Evolutionary conservation across 1,140 invertebrate species (phyloP).

Genomic region (Drosophila tristis): DNA sequence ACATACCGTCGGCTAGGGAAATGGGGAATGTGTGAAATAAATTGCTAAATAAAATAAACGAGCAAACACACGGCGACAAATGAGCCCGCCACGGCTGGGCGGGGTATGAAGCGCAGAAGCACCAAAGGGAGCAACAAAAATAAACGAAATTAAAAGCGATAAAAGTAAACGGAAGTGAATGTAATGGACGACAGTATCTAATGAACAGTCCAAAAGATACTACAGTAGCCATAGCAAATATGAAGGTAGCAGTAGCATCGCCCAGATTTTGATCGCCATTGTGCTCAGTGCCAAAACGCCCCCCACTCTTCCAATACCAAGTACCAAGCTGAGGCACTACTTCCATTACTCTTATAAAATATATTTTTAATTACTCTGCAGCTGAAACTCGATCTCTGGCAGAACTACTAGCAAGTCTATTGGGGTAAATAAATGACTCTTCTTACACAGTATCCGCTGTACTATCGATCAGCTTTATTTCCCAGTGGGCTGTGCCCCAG

Average conservation of each 20-base stretch:
- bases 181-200: slow-evolving; percentile 68
- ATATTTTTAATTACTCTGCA: too few species aligned
- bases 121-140: slow-evolving; percentile 48
- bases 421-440: too few species aligned
- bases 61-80: slow-evolving; percentile 73
- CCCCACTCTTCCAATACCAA: too few species aligned
- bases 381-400: too few species aligned
- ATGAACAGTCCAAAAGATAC: slow-evolving; percentile 37
- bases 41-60: slow-evolving; percentile 83
- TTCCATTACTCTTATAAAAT: too few species aligned
- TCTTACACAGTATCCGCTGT: too few species aligned
- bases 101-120: slow-evolving; percentile 1
- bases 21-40: slow-evolving; percentile 76
- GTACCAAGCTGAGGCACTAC: too few species aligned
- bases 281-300: too few species aligned
- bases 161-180: slow-evolving; percentile 73
- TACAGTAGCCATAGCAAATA: slow-evolving; percentile 8
- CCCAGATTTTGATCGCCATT: too few species aligned
- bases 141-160: slow-evolving; percentile 80
- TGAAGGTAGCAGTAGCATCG: not conserved
- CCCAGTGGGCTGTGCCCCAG: not conserved
- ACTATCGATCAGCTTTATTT: slow-evolving; percentile 25
- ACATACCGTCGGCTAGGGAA: slow-evolving; percentile 59
- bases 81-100: slow-evolving; percentile 42
- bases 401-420: too few species aligned